Conservation (phyloP, 2,113 vertebrate genomes). For the Heterotis niloticus region DNA sequence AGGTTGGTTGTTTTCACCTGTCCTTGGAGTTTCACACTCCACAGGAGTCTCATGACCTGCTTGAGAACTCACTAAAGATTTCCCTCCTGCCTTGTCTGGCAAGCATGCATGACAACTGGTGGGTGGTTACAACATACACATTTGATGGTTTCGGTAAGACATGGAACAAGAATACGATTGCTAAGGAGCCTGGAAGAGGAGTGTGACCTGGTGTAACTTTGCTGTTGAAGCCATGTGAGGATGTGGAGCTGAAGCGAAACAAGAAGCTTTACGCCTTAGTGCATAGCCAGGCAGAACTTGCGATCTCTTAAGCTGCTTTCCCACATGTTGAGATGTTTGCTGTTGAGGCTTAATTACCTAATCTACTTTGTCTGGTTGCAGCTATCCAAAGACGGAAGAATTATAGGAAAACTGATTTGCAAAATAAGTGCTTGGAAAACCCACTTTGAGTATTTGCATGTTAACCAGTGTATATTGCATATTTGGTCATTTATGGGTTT, state of each 20-base stretch:
- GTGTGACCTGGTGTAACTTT: too few species aligned
- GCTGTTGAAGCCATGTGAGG: too few species aligned
- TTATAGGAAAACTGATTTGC: not conserved
- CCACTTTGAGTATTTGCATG: not conserved
- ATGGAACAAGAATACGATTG: too few species aligned
- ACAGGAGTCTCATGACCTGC: too few species aligned
- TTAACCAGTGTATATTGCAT: too few species aligned
- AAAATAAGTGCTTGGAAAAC: not conserved
- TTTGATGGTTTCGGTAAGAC: too few species aligned
- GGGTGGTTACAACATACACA: too few species aligned
- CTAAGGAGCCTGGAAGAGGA: too few species aligned
- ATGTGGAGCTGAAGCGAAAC: not conserved
- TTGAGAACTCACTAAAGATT: not conserved
- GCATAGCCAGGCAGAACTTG: not conserved
- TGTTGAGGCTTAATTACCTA: not conserved
- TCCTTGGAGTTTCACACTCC: not conserved
- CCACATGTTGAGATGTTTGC: not conserved
- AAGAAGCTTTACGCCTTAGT: not conserved
- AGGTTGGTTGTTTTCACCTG: not conserved
- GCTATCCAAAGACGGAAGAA: not conserved
- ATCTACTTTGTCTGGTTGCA: slow-evolving; percentile 23
- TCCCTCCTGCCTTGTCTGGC: not conserved
- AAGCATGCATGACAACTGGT: too few species aligned
- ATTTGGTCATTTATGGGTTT: not conserved
- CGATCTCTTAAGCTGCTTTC: slow-evolving; percentile 17